Conservation (phyloP, 2,888 invertebrate species). For the Pheosia tremula region DNA sequence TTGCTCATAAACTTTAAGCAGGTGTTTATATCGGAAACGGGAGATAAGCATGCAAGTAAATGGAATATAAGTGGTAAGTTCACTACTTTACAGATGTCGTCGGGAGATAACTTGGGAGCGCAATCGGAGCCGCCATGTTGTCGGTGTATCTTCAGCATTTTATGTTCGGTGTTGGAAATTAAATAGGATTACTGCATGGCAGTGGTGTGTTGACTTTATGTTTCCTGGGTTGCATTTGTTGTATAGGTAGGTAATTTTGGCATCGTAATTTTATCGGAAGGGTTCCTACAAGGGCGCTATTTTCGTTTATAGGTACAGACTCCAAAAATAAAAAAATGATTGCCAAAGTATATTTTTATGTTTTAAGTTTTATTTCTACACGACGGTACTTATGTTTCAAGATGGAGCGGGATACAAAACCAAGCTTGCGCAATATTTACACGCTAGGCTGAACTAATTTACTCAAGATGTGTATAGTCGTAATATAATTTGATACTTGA, state of each 20-base stretch:
- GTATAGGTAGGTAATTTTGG: neutral
- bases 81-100: slow-evolving; percentile 24
- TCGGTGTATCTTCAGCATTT: slow-evolving; percentile 11
- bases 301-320: too few relatives aligned
- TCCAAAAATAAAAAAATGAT: too few relatives aligned
- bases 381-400: too few relatives aligned
- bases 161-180: slow-evolving; percentile 13
- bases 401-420: too few relatives aligned
- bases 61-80: slow-evolving; percentile 42
- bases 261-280: neutral
- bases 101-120: slow-evolving; percentile 16
- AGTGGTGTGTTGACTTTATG: neutral
- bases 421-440: too few relatives aligned
- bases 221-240: neutral
- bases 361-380: too few relatives aligned
- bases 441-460: too few relatives aligned
- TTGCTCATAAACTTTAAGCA: slow-evolving; percentile 59
- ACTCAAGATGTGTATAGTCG: too few relatives aligned
- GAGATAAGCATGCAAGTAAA: slow-evolving; percentile 36
- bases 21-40: slow-evolving; percentile 50
- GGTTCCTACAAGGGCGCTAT: too few relatives aligned
- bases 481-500: too few relatives aligned
- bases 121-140: slow-evolving; percentile 1
- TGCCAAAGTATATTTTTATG: too few relatives aligned
- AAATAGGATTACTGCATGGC: neutral